Percentiles rank a stretch among this genome's conserved stretches.
phyloP scores from a whole-genome alignment of 2,888 invertebrate species.

The Lutraria lutraria region DNA sequence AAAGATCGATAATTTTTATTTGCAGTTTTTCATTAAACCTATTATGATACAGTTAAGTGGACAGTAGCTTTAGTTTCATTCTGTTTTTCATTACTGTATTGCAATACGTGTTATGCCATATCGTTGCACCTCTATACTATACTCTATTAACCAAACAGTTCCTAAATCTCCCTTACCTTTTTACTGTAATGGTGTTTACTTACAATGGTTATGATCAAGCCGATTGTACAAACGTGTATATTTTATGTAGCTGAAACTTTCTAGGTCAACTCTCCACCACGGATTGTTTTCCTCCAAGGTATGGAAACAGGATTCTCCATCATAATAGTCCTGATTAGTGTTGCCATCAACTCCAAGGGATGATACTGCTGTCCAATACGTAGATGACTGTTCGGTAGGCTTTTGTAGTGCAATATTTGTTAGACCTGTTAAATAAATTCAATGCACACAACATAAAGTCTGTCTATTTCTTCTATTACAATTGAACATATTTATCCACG shows the following conservation, averaged over 20 bases:
- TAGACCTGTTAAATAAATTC: neutral
- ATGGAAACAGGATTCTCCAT: neutral
- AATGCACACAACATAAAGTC: neutral
- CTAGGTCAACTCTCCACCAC: constrained; percentile 10
- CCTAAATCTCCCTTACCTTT: no score
- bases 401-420: constrained; percentile 8
- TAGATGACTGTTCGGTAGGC: neutral
- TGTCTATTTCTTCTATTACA: no score
- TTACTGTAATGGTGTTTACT: neutral
- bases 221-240: neutral
- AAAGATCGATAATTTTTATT: no score
- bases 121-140: no score
- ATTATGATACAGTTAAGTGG: no score
- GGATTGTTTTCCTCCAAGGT: neutral
- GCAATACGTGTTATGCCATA: no score
- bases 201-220: neutral
- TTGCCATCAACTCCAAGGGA: neutral
- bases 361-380: neutral
- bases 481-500: no score
- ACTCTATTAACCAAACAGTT: no score
- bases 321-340: neutral
- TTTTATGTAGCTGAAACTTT: neutral
- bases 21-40: no score
- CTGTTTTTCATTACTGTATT: no score
- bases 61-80: no score